Percentiles rank a stretch among this genome's conserved stretches.
Evolutionary conservation across 2,888 invertebrate genomes (phyloP).

Genomic region (Athrips mouffetella): DNA sequence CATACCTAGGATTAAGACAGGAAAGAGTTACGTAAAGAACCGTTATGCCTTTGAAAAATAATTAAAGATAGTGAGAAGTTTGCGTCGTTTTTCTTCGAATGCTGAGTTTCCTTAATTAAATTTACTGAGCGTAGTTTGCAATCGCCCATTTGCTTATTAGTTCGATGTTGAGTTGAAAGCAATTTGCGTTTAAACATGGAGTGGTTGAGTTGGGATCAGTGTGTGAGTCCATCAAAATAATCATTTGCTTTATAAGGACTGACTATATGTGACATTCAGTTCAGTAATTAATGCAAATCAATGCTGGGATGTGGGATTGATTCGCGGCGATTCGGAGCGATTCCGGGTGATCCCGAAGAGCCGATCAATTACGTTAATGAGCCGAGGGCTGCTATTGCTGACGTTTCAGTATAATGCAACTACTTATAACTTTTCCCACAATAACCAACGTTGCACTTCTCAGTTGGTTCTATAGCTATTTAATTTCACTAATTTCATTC

Average conservation of each 20-base stretch:
- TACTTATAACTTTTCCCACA: conserved; percentile 59
- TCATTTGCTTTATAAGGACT: conserved; percentile 53
- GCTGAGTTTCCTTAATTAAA: conserved; percentile 7
- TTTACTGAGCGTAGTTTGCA: conserved; percentile 1
- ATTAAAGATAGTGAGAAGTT: conserved; percentile 4
- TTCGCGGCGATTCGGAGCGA: conserved; percentile 51
- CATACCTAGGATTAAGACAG: neutral
- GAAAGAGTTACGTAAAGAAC: conserved; percentile 8
- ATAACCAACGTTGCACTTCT: conserved; percentile 19
- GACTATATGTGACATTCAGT: conserved; percentile 64
- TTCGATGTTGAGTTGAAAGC: conserved; percentile 23
- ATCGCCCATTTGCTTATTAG: conserved; percentile 10
- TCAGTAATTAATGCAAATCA: conserved; percentile 75
- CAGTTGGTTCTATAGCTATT: conserved; percentile 3
- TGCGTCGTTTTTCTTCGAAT: conserved; percentile 3
- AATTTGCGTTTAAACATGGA: conserved; percentile 14
- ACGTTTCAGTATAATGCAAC: conserved; percentile 69
- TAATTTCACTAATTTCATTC: conserved; percentile 1
- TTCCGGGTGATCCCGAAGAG: conserved; percentile 66
- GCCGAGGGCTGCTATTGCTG: conserved; percentile 68
- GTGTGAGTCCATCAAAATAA: conserved; percentile 60
- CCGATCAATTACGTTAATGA: conserved; percentile 77
- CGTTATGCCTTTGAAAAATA: conserved; percentile 10
- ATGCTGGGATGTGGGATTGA: conserved; percentile 56
- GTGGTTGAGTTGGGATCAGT: conserved; percentile 11